phyloP scores from a whole-genome alignment of 1,140 invertebrate genomes.

The Meloidogyne exigua region DNA sequence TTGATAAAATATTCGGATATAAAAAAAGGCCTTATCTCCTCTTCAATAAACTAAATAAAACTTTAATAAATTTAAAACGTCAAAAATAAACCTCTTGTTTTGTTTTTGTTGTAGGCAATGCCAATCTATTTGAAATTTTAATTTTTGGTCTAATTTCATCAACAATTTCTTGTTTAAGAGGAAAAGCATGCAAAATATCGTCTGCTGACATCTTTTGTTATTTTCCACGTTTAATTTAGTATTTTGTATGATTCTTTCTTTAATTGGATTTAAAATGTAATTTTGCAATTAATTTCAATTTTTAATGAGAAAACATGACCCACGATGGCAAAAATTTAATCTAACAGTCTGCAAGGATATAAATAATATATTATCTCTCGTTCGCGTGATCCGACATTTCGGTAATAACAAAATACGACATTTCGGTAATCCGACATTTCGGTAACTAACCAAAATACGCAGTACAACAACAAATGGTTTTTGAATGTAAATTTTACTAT shows the following conservation, averaged over 20 bases:
- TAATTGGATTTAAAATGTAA: background rate
- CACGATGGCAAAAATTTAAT: no score
- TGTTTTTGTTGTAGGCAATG: background rate
- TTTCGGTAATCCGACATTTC: no score
- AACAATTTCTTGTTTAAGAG: conserved; percentile 1
- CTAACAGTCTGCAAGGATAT: no score
- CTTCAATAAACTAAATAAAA: background rate
- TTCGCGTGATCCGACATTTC: no score
- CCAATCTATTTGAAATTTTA: background rate
- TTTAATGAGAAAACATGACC: no score
- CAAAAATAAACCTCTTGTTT: background rate
- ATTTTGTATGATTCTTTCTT: background rate
- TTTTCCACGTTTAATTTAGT: background rate
- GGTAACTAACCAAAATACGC: no score
- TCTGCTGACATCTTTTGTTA: background rate
- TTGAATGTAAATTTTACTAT: no score
- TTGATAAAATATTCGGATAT: background rate
- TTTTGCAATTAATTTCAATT: no score
- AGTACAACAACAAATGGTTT: no score
- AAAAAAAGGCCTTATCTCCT: background rate
- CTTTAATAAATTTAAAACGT: no score
- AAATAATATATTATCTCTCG: no score
- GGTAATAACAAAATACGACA: no score
- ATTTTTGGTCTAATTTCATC: background rate
- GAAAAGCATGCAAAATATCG: background rate